Percentiles rank a stretch among this genome's conserved stretches.
Conservation (phyloP, 2,797 vertebrate genomes). For the Leucoraja ocellata region DNA sequence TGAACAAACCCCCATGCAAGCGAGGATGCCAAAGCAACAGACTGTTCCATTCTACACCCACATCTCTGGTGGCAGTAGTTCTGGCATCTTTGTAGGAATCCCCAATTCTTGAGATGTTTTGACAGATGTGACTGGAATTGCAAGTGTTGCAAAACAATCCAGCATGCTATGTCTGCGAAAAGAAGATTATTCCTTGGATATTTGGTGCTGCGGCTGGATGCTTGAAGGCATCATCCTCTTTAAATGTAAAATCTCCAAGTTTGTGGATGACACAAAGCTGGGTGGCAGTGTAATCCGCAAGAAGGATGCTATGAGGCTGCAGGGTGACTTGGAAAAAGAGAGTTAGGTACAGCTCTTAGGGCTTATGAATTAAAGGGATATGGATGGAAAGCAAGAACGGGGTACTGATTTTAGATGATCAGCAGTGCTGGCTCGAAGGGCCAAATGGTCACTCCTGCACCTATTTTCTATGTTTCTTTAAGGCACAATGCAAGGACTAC, state of each 20-base stretch:
- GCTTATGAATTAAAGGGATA: too few relatives aligned
- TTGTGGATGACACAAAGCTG: too few relatives aligned
- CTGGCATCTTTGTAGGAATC: not conserved
- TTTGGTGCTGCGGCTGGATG: not conserved
- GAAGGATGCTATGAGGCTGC: too few relatives aligned
- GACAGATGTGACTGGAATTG: not conserved
- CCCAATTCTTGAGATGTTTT: not conserved
- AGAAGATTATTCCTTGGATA: not conserved
- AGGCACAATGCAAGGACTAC: not conserved
- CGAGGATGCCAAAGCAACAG: not conserved
- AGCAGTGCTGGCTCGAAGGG: too few relatives aligned
- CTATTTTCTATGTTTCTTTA: too few relatives aligned
- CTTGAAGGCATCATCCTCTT: not conserved
- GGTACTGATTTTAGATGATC: too few relatives aligned
- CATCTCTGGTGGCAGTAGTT: not conserved
- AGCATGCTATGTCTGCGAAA: not conserved
- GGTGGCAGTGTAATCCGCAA: too few relatives aligned
- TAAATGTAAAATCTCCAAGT: too few relatives aligned
- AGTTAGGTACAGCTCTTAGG: too few relatives aligned
- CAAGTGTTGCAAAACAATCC: not conserved
- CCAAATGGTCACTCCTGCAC: too few relatives aligned
- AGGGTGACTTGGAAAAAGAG: too few relatives aligned
- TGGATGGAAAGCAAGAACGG: too few relatives aligned
- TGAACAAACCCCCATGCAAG: not conserved
- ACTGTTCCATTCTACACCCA: not conserved